A percentile compares a stretch with the other conserved stretches of the same genome.
These are phyloP conservation scores for Ochropleura plecta DNA, from an alignment of 2,888 invertebrate species.

Conservation along the genomic window DNA sequence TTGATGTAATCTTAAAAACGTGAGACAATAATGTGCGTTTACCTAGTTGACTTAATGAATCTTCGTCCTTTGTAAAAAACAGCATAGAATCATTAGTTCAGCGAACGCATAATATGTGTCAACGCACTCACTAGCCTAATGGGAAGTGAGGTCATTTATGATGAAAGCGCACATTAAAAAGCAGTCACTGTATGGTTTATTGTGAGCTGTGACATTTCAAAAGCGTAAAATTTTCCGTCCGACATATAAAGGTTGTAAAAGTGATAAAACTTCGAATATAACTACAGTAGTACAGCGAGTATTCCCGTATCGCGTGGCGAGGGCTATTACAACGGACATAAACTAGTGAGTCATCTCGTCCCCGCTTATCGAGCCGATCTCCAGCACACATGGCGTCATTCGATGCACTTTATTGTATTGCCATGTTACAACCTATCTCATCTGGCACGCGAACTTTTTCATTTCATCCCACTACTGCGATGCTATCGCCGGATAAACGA, in stretches of 20 bases:
- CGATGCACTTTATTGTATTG: constrained; percentile 72
- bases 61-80: constrained; percentile 36
- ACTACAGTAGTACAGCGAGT: constrained; percentile 54
- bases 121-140: constrained; percentile 1
- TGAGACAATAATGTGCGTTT: constrained; percentile 47
- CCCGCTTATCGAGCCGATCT: constrained; percentile 71
- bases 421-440: constrained; percentile 64
- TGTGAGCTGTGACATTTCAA: constrained; percentile 30
- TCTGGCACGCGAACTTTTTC: constrained; percentile 68
- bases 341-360: constrained; percentile 77
- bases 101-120: not conserved
- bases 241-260: constrained; percentile 47
- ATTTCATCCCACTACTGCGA: constrained; percentile 56
- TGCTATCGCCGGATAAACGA: constrained; percentile 62
- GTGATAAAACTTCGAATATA: constrained; percentile 46
- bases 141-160: constrained; percentile 14
- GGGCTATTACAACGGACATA: constrained; percentile 67
- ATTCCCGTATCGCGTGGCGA: constrained; percentile 68
- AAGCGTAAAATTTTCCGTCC: constrained; percentile 28
- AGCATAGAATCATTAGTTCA: not conserved
- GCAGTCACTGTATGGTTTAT: constrained; percentile 15
- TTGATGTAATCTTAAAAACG: constrained; percentile 55
- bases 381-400: constrained; percentile 76
- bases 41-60: constrained; percentile 24
- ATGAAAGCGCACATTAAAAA: constrained; percentile 34